Evolutionary conservation across 1,140 invertebrate species (phyloP).

Genomic region (Drosophila asahinai): DNA sequence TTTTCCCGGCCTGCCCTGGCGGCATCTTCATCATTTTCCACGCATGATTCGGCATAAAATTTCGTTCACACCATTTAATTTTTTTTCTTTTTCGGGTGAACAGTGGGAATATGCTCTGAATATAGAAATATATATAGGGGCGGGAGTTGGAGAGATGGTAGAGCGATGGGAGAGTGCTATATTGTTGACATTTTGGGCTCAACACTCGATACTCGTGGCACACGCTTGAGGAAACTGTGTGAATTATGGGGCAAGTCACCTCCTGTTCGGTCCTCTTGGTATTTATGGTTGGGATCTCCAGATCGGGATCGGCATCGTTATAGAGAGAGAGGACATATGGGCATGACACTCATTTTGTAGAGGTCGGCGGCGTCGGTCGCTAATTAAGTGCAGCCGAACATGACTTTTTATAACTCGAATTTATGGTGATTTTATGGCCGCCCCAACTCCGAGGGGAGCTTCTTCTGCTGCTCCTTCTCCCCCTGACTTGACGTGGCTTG

Average conservation of each 20-base stretch:
- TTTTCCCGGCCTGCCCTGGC: slow-evolving; percentile 6
- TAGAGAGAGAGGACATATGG: slow-evolving; percentile 44
- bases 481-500: not conserved
- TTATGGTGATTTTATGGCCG: slow-evolving; percentile 77
- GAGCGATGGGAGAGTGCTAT: slow-evolving; percentile 40
- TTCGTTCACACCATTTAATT: slow-evolving; percentile 82
- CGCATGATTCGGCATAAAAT: slow-evolving; percentile 83
- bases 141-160: not conserved
- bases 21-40: slow-evolving; percentile 80
- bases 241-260: slow-evolving; percentile 56
- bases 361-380: slow-evolving; percentile 58
- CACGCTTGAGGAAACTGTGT: slow-evolving; percentile 70
- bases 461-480: not conserved
- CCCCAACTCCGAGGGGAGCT: slow-evolving; percentile 35
- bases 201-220: slow-evolving; percentile 56
- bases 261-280: slow-evolving; percentile 9
- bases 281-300: slow-evolving; percentile 14
- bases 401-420: slow-evolving; percentile 83
- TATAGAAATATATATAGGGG: slow-evolving; percentile 22
- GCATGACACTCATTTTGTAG: slow-evolving; percentile 60
- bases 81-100: slow-evolving; percentile 18
- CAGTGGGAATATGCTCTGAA: slow-evolving; percentile 24
- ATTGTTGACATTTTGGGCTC: slow-evolving; percentile 75
- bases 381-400: slow-evolving; percentile 82
- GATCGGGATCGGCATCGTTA: slow-evolving; percentile 5